Percentiles rank a stretch among this genome's conserved stretches.
Conservation (phyloP, 2,797 vertebrate genomes). For the Mus caroli region DNA sequence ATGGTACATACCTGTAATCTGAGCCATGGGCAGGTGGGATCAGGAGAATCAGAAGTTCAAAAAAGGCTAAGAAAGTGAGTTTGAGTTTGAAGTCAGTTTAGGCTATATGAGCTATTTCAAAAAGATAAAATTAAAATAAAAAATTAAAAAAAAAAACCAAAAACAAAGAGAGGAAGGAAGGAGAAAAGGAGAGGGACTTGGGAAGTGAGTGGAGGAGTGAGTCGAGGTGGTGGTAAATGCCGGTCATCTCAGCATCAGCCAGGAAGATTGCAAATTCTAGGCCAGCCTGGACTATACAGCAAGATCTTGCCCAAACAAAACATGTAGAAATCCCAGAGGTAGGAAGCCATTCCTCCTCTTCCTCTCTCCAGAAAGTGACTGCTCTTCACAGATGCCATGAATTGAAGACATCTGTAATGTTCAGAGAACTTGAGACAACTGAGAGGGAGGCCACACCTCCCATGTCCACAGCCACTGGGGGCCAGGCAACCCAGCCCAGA, state of each 20-base stretch:
- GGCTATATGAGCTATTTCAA: not conserved
- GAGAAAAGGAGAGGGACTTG: not conserved
- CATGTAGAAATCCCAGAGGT: not conserved
- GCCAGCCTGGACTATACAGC: not conserved
- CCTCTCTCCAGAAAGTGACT: conserved; percentile 43
- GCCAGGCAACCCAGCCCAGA: not conserved
- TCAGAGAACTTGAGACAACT: conserved; percentile 17
- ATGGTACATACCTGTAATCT: not conserved
- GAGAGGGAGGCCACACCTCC: not conserved
- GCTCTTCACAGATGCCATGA: not conserved
- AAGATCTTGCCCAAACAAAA: not conserved
- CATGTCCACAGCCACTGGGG: not conserved
- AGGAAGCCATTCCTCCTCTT: conserved; percentile 6
- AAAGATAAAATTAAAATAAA: not conserved
- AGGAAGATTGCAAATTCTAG: not conserved
- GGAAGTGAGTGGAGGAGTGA: not conserved
- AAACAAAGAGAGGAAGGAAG: not conserved
- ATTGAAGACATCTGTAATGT: not conserved
- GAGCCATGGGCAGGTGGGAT: not conserved
- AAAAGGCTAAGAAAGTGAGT: not conserved
- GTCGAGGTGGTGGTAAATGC: no score
- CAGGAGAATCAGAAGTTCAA: not conserved
- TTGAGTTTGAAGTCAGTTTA: not conserved
- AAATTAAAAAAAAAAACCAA: not conserved
- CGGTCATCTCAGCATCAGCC: not conserved